Percentiles rank a stretch among this genome's conserved stretches.
Conservation (phyloP, 2,113 vertebrate genomes). For the Boulengeromyrus knoepffleri region DNA sequence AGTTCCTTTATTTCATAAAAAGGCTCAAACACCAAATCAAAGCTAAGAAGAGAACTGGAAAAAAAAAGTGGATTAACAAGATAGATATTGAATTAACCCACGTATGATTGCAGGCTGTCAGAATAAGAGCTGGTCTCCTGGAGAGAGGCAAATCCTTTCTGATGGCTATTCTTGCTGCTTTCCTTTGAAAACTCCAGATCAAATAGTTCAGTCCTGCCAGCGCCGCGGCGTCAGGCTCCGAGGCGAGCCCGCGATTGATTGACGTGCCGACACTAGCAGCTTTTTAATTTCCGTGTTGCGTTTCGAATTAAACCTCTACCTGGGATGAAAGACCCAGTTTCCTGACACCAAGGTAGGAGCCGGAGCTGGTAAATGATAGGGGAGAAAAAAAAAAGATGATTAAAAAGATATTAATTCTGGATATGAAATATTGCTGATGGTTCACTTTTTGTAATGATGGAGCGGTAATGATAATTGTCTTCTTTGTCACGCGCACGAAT, state of each 20-base stretch:
- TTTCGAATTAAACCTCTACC: slow-evolving; percentile 80
- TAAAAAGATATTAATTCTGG: slow-evolving; percentile 16
- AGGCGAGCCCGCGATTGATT: slow-evolving; percentile 70
- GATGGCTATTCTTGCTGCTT: slow-evolving; percentile 61
- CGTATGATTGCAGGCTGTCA: slow-evolving; percentile 65
- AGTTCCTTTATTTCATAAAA: slow-evolving; percentile 36
- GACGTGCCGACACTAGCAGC: slow-evolving; percentile 59
- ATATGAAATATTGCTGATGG: slow-evolving; percentile 19
- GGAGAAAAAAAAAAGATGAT: slow-evolving; percentile 9
- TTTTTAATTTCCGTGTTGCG: slow-evolving; percentile 71
- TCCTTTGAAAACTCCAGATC: slow-evolving; percentile 71
- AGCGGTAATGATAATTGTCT: slow-evolving; percentile 22
- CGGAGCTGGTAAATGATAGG: slow-evolving; percentile 30
- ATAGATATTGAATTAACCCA: slow-evolving; percentile 67
- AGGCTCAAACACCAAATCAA: slow-evolving; percentile 51
- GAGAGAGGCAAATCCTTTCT: slow-evolving; percentile 65
- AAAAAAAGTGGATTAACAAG: slow-evolving; percentile 52
- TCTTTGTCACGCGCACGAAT: neutral
- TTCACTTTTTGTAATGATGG: slow-evolving; percentile 20
- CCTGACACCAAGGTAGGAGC: slow-evolving; percentile 52
- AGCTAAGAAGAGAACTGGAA: slow-evolving; percentile 54
- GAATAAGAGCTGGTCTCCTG: slow-evolving; percentile 59
- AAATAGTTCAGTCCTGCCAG: slow-evolving; percentile 74
- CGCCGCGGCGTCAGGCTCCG: slow-evolving; percentile 51
- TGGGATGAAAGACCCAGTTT: slow-evolving; percentile 70